Evolutionary conservation across 2,113 vertebrate genomes (phyloP).

Genomic region (Podilymbus podiceps): DNA sequence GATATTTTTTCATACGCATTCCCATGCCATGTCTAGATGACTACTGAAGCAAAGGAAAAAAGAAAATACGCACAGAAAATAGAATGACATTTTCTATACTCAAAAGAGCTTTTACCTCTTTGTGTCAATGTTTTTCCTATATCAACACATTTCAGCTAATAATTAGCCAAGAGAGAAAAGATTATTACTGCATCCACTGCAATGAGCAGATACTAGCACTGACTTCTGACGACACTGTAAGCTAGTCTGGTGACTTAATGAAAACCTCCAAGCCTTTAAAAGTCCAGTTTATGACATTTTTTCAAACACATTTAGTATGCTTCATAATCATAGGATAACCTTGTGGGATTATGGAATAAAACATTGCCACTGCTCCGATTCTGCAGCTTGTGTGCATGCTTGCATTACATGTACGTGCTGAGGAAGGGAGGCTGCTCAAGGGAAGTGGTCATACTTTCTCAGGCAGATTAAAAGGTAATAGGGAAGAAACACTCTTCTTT

Average conservation of each 20-base stretch:
- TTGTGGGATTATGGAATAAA: not conserved
- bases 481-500: not conserved
- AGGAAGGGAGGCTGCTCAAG: not conserved
- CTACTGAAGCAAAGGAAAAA: not conserved
- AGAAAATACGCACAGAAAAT: not conserved
- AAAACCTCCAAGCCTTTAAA: not conserved
- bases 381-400: not conserved
- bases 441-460: not conserved
- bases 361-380: not conserved
- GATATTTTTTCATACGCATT: not conserved
- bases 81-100: not conserved
- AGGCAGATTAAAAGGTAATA: not conserved
- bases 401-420: not conserved
- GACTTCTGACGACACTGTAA: not conserved
- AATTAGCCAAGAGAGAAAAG: not conserved
- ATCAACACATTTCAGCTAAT: not conserved
- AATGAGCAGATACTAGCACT: not conserved
- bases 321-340: not conserved
- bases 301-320: not conserved
- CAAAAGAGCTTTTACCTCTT: not conserved
- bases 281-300: not conserved
- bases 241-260: not conserved
- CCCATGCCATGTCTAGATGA: not conserved
- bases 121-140: not conserved
- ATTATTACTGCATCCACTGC: not conserved